These are phyloP conservation scores for Leucophora obtusa DNA, from an alignment of 2,888 invertebrate genomes.

Conservation along the genomic window DNA sequence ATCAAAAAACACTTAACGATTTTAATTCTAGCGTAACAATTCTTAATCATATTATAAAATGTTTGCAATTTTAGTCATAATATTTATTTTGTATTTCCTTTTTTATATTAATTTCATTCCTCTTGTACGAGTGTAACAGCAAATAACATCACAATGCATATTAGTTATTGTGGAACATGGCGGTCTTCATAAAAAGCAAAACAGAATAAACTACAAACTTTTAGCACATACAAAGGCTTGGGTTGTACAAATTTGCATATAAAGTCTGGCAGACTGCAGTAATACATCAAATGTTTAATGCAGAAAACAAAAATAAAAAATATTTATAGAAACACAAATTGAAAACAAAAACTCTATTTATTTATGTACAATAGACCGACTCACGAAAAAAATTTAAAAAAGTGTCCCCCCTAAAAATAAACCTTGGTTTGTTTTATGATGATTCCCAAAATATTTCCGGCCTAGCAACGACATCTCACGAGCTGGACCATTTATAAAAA, in stretches of 20 bases:
- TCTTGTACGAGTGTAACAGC: constrained; percentile 1
- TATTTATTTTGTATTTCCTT: constrained; percentile 19
- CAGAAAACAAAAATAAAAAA: constrained; percentile 23
- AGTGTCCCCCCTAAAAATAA: no score
- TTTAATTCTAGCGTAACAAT: neutral
- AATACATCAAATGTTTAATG: constrained; percentile 62
- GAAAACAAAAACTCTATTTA: constrained; percentile 38
- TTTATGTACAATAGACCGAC: constrained; percentile 35
- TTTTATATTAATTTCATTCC: neutral
- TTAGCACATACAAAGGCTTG: constrained; percentile 12
- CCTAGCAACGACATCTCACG: no score
- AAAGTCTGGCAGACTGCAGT: constrained; percentile 55
- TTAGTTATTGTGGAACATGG: constrained; percentile 41
- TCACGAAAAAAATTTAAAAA: no score
- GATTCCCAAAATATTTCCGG: no score
- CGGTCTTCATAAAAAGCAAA: constrained; percentile 29
- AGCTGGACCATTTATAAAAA: no score
- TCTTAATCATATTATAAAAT: constrained; percentile 15
- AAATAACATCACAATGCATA: constrained; percentile 20
- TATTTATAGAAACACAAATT: constrained; percentile 4
- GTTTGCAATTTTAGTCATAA: neutral
- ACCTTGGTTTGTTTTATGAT: no score
- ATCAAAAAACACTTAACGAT: neutral
- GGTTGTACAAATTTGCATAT: constrained; percentile 17
- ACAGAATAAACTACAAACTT: neutral